Percentiles rank a stretch among this genome's conserved stretches.
These are phyloP conservation scores for Augiades crinisus DNA, from an alignment of 2,888 invertebrate species.

Conservation along the genomic window DNA sequence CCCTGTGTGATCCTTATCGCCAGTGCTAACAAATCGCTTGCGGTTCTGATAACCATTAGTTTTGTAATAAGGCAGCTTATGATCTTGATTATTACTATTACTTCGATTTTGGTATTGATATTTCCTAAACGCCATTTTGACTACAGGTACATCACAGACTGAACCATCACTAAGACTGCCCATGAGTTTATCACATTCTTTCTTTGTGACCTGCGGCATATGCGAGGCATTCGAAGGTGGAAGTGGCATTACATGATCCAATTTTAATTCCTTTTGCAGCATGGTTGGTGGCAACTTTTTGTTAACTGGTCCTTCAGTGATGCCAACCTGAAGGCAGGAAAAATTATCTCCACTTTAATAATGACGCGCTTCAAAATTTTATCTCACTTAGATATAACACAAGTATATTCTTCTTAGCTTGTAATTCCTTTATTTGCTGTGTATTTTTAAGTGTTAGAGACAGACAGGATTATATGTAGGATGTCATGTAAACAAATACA, in stretches of 20 bases:
- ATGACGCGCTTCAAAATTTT: conserved; percentile 74
- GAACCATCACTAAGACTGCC: conserved; percentile 72
- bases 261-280: conserved; percentile 65
- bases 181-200: conserved; percentile 46
- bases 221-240: conserved; percentile 52
- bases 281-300: conserved; percentile 73
- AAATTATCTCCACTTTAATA: conserved; percentile 81
- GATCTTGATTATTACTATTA: conserved; percentile 44
- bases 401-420: conserved; percentile 74
- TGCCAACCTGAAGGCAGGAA: conserved; percentile 82
- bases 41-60: conserved; percentile 45
- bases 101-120: conserved; percentile 48
- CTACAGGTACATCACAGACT: conserved; percentile 54
- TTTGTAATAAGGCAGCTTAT: conserved; percentile 44
- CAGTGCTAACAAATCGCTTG: conserved; percentile 55
- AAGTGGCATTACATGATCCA: conserved; percentile 55
- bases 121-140: conserved; percentile 50
- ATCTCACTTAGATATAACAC: conserved; percentile 56
- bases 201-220: conserved; percentile 43
- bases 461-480: conserved; percentile 7
- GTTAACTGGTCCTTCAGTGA: conserved; percentile 78
- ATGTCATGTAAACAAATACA: conserved; percentile 3
- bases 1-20: conserved; percentile 58
- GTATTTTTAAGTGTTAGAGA: conserved; percentile 30
- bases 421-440: conserved; percentile 69